Conservation (phyloP, 1,140 invertebrate species). For the Bilobella aurantiaca region DNA sequence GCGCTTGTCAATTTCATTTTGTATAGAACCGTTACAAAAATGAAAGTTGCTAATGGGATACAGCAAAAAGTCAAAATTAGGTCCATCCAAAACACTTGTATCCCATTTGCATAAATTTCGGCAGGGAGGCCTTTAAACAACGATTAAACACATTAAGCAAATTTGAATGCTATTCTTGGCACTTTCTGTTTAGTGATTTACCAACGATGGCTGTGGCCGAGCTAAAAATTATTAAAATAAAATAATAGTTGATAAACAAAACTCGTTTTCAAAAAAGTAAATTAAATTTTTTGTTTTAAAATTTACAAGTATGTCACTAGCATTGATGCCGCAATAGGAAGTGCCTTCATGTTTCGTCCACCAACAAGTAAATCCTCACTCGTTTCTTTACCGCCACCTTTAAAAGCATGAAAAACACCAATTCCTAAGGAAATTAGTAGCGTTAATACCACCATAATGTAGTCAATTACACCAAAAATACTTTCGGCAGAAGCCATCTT, state of each 20-base stretch:
- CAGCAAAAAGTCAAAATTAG: constrained; percentile 18
- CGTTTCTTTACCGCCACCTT: constrained; percentile 9
- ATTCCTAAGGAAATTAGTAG: constrained; percentile 21
- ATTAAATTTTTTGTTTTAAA: neutral
- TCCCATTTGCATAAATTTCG: constrained; percentile 11
- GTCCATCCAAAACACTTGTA: neutral
- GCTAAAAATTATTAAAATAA: constrained; percentile 6
- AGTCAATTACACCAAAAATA: constrained; percentile 22
- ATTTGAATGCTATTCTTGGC: neutral
- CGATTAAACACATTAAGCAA: neutral
- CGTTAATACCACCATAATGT: constrained; percentile 13
- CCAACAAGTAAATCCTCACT: constrained; percentile 28
- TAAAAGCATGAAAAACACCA: constrained; percentile 14
- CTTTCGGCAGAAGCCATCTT: no score
- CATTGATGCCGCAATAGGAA: constrained; percentile 24
- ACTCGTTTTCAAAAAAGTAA: no score
- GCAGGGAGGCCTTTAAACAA: neutral
- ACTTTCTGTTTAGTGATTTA: no score
- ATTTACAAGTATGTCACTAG: constrained; percentile 26
- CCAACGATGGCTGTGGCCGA: constrained; percentile 11
- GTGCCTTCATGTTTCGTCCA: constrained; percentile 17
- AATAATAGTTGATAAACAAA: no score
- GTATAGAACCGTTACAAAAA: constrained; percentile 34
- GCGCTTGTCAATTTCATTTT: constrained; percentile 33
- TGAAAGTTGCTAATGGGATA: constrained; percentile 26